Base-by-base conservation (phyloP, 2,797 vertebrate species). In the Hozukius guyotensis region DNA sequence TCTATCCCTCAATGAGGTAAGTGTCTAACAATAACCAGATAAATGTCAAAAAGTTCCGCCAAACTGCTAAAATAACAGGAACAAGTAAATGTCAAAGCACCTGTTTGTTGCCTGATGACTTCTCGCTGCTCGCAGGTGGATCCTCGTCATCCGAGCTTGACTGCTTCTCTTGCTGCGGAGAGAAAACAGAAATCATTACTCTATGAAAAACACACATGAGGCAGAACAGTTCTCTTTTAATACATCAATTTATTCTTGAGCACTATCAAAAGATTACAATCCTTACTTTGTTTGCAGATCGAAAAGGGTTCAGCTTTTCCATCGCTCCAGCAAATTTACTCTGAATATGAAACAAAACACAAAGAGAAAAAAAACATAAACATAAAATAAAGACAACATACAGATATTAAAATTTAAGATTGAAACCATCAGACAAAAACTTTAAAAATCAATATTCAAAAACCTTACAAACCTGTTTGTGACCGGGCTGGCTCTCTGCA, bases 291-390 rank as follows among this genome's bases (percentile, higher is more conserved):
- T 88, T 78, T 63, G 74, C 90, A 31, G 75, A 52, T 72, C 72
- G 81, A 60, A 94, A 93, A 1, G 85, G 92, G 79, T 93, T 94
- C 60, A 93, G 79, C 61, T 91, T 93, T 0, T 72, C 88, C 86
- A 93, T 89, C 0, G 86, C 91, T 0, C 22, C 92, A 0, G 83
- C 18, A 46, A 93, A 67, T 75, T 70, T 93, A 77, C 65, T 92
- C 92, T 94, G 76, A 78, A 55, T 4, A 55, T 2, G 1, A 20
- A 18, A 71, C 6, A 71, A 53, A 70, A 70, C 4, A 27, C 36
- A 56, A n/a, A n/a, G 11, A 61, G 3, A 22, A 2, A 52, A 69
- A 52, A 24, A 27, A 29, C 1, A 5, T 14, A 6, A 42, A 42
- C 0, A 25, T 11, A 7, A 14, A 67, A 29, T 29, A 20, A 32